Conservation (phyloP, 2,113 vertebrate genomes). For the Raja brachyura region DNA sequence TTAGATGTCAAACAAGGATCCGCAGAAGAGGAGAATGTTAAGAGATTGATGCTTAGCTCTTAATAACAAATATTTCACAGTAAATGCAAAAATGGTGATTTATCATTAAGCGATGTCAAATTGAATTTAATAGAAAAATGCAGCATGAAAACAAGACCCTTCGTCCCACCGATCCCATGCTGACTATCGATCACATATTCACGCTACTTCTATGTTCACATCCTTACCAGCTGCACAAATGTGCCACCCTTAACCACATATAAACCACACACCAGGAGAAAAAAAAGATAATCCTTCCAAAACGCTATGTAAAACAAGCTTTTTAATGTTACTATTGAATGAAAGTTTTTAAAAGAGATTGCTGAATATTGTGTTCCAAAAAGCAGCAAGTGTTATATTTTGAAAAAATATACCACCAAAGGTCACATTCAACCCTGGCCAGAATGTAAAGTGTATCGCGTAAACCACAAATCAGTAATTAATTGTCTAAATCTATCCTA, state of each 20-base stretch:
- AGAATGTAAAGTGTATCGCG: neutral
- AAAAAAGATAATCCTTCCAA: neutral
- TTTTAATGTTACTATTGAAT: neutral
- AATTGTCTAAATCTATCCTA: neutral
- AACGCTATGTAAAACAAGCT: neutral
- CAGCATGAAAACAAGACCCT: too few relatives aligned
- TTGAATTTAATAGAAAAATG: too few relatives aligned
- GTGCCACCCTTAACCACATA: too few relatives aligned
- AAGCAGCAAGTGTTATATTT: neutral
- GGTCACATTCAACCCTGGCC: neutral
- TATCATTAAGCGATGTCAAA: neutral
- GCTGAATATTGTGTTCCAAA: neutral
- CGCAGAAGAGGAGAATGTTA: neutral
- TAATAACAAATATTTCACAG: neutral
- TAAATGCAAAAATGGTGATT: neutral
- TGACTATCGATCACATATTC: too few relatives aligned
- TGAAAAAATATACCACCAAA: neutral
- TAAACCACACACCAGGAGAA: neutral
- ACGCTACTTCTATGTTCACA: too few relatives aligned
- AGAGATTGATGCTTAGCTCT: neutral
- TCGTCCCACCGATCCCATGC: too few relatives aligned
- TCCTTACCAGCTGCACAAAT: too few relatives aligned
- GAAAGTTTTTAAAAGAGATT: neutral
- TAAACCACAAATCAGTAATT: neutral
- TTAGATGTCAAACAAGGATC: neutral